These are phyloP conservation scores for Augochlorella aurata DNA, from an alignment of 2,888 invertebrate genomes.

Conservation along the genomic window DNA sequence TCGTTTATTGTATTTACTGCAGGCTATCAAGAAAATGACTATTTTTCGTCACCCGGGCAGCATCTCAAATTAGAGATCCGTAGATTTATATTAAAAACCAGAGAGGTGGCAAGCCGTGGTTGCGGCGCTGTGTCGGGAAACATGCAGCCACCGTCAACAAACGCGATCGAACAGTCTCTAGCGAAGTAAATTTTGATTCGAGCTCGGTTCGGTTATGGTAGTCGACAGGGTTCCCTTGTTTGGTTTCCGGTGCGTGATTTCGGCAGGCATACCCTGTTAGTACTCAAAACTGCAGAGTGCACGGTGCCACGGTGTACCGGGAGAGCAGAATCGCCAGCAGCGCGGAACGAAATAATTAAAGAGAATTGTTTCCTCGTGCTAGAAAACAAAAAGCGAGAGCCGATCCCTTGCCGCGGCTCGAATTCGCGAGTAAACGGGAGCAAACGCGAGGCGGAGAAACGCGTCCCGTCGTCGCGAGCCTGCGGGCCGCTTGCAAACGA, in stretches of 20 bases:
- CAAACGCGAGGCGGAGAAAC: not conserved
- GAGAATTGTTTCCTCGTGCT: constrained; percentile 4
- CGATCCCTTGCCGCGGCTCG: not conserved
- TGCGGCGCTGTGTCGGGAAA: too few species aligned
- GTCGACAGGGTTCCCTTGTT: constrained; percentile 2
- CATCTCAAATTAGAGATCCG: too few species aligned
- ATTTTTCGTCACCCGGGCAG: too few species aligned
- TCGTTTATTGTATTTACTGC: too few species aligned
- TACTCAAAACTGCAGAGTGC: not conserved
- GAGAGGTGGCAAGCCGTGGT: too few species aligned
- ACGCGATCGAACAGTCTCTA: not conserved
- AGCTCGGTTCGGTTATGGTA: not conserved
- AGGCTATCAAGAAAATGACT: too few species aligned
- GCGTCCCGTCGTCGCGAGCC: not conserved
- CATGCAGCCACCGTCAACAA: not conserved
- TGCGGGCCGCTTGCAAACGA: not conserved
- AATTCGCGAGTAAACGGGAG: not conserved
- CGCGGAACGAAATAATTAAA: constrained; percentile 24
- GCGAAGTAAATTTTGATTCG: constrained; percentile 2
- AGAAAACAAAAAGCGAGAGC: not conserved
- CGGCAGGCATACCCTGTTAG: not conserved
- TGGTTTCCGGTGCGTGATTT: constrained; percentile 7
- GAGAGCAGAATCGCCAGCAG: not conserved
- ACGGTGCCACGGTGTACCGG: too few species aligned
- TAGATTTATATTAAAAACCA: too few species aligned